A percentile compares a stretch with the other conserved stretches of the same genome.
phyloP scores from a whole-genome alignment of 2,797 vertebrate species.

The Brachyrhaphis roseni region DNA sequence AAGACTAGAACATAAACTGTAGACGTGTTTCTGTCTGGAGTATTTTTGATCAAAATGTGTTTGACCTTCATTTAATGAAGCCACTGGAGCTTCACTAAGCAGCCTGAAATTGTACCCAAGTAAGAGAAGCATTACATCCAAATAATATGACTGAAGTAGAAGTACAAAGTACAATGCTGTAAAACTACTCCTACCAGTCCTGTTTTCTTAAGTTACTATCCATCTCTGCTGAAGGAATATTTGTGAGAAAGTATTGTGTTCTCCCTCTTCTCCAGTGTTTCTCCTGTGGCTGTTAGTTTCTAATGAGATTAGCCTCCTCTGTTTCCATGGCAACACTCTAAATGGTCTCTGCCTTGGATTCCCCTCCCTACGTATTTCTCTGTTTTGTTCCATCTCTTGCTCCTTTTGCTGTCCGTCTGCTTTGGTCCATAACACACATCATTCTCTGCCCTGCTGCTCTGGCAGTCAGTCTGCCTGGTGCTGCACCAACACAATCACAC shows the following conservation, averaged over 20 bases:
- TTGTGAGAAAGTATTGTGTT: slow-evolving; percentile 7
- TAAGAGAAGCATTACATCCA: not conserved
- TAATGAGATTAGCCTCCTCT: slow-evolving; percentile 76
- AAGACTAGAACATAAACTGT: not conserved
- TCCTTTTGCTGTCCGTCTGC: not conserved
- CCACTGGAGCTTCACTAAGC: not conserved
- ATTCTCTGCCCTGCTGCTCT: not conserved
- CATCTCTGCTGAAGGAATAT: not conserved
- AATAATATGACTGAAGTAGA: not conserved
- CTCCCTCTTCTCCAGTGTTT: slow-evolving; percentile 31
- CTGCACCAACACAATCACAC: not conserved
- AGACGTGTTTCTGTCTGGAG: not conserved
- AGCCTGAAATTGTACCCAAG: not conserved
- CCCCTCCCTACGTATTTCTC: slow-evolving; percentile 34
- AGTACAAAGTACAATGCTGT: not conserved
- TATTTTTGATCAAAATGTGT: not conserved
- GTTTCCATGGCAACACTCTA: slow-evolving; percentile 87
- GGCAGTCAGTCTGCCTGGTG: not conserved
- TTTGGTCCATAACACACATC: not conserved
- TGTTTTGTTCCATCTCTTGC: slow-evolving; percentile 1
- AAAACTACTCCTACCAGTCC: not conserved
- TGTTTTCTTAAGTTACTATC: not conserved
- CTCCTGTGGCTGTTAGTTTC: slow-evolving; percentile 56
- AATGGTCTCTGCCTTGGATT: slow-evolving; percentile 61
- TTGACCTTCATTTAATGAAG: not conserved